A percentile compares a stretch with the other conserved stretches of the same genome.
Evolutionary conservation across 2,888 invertebrate species (phyloP).

Genomic region (Aphrophora alni): DNA sequence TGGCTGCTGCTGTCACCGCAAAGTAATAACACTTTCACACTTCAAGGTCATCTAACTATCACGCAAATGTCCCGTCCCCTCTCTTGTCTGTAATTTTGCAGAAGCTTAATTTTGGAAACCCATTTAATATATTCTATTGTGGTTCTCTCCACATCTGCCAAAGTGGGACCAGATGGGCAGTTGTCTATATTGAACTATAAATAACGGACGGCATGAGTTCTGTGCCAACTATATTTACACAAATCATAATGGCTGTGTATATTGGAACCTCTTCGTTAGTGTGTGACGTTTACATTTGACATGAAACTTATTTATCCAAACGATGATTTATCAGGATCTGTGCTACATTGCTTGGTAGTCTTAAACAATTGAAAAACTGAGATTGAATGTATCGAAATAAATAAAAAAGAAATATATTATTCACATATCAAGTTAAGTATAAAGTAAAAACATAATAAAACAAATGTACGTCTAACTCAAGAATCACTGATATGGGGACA

Average conservation of each 20-base stretch:
- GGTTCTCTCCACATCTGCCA: neutral
- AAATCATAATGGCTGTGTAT: neutral
- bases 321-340: too few relatives aligned
- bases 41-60: neutral
- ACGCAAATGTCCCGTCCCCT: neutral
- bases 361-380: too few relatives aligned
- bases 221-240: neutral
- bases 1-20: neutral
- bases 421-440: too few relatives aligned
- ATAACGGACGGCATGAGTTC: neutral
- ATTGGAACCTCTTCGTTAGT: neutral
- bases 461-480: too few relatives aligned
- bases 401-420: too few relatives aligned
- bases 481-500: too few relatives aligned
- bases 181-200: neutral
- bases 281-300: neutral
- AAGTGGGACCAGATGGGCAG: neutral
- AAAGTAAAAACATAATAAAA: too few relatives aligned
- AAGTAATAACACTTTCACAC: neutral
- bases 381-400: too few relatives aligned
- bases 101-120: neutral
- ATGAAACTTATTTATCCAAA: too few relatives aligned
- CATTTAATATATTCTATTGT: neutral
- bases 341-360: too few relatives aligned
- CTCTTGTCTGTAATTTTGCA: neutral